Evolutionary conservation across 2,888 invertebrate species (phyloP).

Genomic region (Acleris cristana): DNA sequence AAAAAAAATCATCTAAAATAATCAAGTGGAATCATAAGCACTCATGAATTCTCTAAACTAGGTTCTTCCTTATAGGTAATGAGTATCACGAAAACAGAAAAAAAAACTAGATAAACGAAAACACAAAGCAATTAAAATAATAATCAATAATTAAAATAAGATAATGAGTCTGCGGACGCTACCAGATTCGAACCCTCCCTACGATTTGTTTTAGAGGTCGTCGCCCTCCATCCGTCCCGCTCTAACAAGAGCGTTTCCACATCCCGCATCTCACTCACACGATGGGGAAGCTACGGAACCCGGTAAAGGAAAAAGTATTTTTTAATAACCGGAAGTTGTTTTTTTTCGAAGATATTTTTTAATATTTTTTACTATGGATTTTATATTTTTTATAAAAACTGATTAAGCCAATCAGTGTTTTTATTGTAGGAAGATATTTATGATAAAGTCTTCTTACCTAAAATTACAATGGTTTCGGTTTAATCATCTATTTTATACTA

Average conservation of each 20-base stretch:
- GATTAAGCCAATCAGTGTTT: too few relatives aligned
- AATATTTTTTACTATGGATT: not conserved
- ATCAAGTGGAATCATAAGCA: too few relatives aligned
- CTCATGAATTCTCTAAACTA: too few relatives aligned
- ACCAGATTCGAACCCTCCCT: constrained; percentile 80
- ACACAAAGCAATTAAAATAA: constrained; percentile 1
- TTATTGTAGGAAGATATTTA: too few relatives aligned
- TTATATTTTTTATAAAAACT: too few relatives aligned
- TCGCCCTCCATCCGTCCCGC: constrained; percentile 70
- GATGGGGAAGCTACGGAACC: constrained; percentile 74
- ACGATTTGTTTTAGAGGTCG: constrained; percentile 83
- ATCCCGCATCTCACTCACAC: constrained; percentile 61
- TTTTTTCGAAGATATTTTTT: constrained; percentile 53
- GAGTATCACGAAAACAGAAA: not conserved
- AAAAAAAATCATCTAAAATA: too few relatives aligned
- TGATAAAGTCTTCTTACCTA: too few relatives aligned
- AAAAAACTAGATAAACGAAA: not conserved
- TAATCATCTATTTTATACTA: too few relatives aligned
- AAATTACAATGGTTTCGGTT: too few relatives aligned
- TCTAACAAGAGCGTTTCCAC: constrained; percentile 52
- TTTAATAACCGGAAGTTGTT: constrained; percentile 66
- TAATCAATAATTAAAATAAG: constrained; percentile 11
- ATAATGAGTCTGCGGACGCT: constrained; percentile 60
- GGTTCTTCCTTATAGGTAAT: too few relatives aligned
- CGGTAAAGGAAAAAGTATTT: constrained; percentile 67